phyloP scores from a whole-genome alignment of 2,888 invertebrate species.

The Drosophila subquinaria region DNA sequence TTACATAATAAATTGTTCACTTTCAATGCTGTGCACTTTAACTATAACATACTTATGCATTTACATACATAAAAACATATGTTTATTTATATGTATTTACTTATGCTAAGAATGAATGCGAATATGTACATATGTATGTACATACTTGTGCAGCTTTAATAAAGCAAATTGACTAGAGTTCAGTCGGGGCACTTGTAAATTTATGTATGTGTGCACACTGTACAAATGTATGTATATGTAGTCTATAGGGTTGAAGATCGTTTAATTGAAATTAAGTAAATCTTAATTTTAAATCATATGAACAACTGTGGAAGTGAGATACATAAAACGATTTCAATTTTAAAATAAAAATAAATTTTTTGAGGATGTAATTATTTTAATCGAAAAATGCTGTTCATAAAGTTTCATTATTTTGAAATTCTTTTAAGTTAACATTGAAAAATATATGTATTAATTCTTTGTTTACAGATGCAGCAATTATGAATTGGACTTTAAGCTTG shows the following conservation, averaged over 20 bases:
- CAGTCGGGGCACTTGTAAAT: not conserved
- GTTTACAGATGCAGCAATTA: constrained; percentile 11
- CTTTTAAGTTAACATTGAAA: not conserved
- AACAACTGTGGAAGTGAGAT: not conserved
- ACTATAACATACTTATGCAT: not conserved
- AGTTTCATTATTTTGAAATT: not conserved
- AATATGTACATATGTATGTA: not conserved
- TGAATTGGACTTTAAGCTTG: not conserved
- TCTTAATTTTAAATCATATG: not conserved
- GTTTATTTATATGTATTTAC: not conserved
- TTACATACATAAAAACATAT: too few relatives aligned
- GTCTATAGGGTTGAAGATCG: constrained; percentile 1
- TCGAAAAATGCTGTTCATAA: not conserved
- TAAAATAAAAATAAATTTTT: not conserved
- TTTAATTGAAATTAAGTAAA: constrained; percentile 11
- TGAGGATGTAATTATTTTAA: not conserved
- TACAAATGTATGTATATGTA: not conserved
- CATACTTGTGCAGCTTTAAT: constrained; percentile 8
- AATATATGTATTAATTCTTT: not conserved
- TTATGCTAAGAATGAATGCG: not conserved
- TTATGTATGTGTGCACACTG: not conserved
- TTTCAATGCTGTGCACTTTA: constrained; percentile 2
- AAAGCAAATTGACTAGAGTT: constrained; percentile 19
- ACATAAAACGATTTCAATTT: not conserved
- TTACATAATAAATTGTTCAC: not conserved